A percentile compares a stretch with the other conserved stretches of the same genome.
Conservation (phyloP, 1,140 invertebrate genomes). For the Delia radicum region DNA sequence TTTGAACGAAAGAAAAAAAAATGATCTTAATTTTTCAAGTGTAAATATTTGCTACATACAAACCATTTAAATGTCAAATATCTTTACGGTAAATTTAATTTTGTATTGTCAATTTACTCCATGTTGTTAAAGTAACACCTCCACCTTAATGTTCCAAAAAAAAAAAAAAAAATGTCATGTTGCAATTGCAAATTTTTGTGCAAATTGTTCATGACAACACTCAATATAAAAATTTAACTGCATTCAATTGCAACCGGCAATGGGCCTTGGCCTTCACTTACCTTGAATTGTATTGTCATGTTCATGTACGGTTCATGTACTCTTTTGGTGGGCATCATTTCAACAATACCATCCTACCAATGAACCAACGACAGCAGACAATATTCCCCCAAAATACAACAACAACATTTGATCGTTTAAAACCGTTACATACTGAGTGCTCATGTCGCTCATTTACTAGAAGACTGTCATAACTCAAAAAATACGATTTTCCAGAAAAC, state of each 20-base stretch:
- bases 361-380: not conserved
- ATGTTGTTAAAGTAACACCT: not conserved
- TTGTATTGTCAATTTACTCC: not conserved
- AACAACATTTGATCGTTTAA: not conserved
- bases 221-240: not conserved
- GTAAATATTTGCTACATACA: too few relatives aligned
- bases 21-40: too few relatives aligned
- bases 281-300: conserved; percentile 42
- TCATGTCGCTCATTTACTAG: not conserved
- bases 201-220: not conserved
- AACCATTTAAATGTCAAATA: not conserved
- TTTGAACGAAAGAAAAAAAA: not conserved
- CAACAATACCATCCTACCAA: not conserved
- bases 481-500: too few relatives aligned
- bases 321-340: not conserved
- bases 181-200: not conserved
- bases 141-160: not conserved
- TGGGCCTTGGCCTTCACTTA: conserved; percentile 54
- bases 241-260: not conserved
- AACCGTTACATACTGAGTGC: not conserved
- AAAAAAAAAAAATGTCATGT: too few relatives aligned
- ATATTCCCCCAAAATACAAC: not conserved
- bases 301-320: conserved; percentile 18
- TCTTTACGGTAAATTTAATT: conserved; percentile 7
- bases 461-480: too few relatives aligned